Conservation (phyloP, 2,113 vertebrate genomes). For the Oncorhynchus masou region DNA sequence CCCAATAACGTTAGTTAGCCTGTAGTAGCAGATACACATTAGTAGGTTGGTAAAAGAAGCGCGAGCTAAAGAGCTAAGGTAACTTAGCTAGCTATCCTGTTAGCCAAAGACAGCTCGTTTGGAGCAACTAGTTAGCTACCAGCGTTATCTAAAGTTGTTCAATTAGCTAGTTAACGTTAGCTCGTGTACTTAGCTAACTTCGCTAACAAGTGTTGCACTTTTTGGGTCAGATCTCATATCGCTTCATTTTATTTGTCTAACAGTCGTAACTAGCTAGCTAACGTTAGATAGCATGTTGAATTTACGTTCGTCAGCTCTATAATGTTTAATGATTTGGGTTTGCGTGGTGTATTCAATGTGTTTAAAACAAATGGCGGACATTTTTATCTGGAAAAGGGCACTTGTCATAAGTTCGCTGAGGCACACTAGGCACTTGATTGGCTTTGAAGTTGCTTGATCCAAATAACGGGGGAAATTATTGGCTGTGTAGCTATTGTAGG, state of each 20-base stretch:
- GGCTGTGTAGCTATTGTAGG: slow-evolving; percentile 38
- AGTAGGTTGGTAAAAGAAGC: background rate
- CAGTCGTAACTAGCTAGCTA: no score
- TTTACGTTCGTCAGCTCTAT: background rate
- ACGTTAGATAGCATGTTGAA: background rate
- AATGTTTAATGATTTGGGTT: slow-evolving; percentile 9
- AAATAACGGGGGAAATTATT: slow-evolving; percentile 48
- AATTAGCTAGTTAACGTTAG: background rate
- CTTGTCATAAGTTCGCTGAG: slow-evolving; percentile 37
- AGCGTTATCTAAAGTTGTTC: no score
- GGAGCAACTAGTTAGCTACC: no score
- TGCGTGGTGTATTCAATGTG: slow-evolving; percentile 48
- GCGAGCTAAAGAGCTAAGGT: background rate
- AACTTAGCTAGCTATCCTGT: background rate
- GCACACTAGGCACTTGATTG: slow-evolving; percentile 49
- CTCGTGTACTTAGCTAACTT: background rate
- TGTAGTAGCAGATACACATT: background rate
- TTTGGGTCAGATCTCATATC: background rate
- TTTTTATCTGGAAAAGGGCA: slow-evolving; percentile 69
- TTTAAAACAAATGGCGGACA: slow-evolving; percentile 78
- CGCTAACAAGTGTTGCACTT: background rate
- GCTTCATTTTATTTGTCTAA: background rate
- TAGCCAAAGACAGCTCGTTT: no score
- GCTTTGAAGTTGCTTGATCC: slow-evolving; percentile 43
- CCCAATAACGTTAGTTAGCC: background rate